These are phyloP conservation scores for Globodera rostochiensis DNA, from an alignment of 1,140 invertebrate genomes.

Conservation along the genomic window DNA sequence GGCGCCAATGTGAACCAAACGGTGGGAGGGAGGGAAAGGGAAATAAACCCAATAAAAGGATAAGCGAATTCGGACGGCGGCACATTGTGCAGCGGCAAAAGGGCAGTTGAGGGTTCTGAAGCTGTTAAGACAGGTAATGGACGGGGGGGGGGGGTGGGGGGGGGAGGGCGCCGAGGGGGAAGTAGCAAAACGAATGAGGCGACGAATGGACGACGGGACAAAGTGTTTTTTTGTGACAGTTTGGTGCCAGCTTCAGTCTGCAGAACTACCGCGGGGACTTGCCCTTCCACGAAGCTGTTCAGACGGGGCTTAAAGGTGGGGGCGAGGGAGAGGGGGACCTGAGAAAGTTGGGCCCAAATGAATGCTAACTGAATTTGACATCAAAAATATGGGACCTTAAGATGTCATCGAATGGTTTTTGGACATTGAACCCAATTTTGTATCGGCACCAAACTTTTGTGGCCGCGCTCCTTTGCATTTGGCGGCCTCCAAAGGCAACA, in stretches of 20 bases:
- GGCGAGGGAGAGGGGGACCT: neutral
- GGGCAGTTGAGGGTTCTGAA: constrained; percentile 85
- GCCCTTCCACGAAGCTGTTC: constrained; percentile 90
- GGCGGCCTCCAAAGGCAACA: constrained; percentile 87
- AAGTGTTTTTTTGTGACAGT: constrained; percentile 66
- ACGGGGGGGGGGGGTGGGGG: too few species aligned
- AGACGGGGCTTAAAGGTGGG: constrained; percentile 80
- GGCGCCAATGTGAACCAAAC: constrained; percentile 87
- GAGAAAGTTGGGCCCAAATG: constrained; percentile 1
- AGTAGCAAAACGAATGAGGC: too few species aligned
- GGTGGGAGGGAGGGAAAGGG: constrained; percentile 54
- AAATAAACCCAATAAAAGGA: constrained; percentile 28
- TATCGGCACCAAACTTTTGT: constrained; percentile 86
- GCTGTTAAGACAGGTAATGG: constrained; percentile 70
- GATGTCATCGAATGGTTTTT: constrained; percentile 75
- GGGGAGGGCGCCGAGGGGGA: too few species aligned
- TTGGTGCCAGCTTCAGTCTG: constrained; percentile 87
- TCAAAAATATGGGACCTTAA: neutral
- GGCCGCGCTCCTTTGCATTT: constrained; percentile 89
- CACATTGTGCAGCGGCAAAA: constrained; percentile 88
- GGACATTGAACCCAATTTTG: constrained; percentile 77
- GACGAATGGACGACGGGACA: neutral
- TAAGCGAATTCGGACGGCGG: constrained; percentile 66
- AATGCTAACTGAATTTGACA: neutral
- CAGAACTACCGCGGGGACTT: constrained; percentile 85